Conservation (phyloP, 2,797 vertebrate species). For the Crotalus adamanteus region DNA sequence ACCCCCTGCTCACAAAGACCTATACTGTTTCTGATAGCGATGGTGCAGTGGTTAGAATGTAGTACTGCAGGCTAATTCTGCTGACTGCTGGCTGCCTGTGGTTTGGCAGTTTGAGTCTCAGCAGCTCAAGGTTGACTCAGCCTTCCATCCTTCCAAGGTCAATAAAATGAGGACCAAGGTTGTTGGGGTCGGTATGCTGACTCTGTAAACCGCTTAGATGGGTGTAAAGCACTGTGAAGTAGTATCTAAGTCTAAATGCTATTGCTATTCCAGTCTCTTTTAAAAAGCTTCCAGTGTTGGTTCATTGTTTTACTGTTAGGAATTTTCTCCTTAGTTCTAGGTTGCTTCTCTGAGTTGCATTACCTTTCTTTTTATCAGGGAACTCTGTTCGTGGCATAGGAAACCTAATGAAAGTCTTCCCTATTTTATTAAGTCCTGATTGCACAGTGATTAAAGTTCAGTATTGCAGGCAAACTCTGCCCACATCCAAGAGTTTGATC, state of each 20-base stretch:
- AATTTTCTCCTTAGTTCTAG: neutral
- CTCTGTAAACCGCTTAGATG: neutral
- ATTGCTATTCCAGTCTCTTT: neutral
- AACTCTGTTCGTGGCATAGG: neutral
- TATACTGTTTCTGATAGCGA: neutral
- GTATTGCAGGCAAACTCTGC: neutral
- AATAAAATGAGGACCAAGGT: neutral
- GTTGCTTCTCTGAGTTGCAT: neutral
- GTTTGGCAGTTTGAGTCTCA: neutral
- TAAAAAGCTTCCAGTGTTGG: neutral
- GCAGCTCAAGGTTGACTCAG: neutral
- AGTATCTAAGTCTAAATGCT: neutral
- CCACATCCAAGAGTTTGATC: neutral
- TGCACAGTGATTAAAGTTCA: neutral
- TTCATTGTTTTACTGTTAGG: neutral
- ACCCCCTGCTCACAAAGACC: neutral
- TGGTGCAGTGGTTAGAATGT: neutral
- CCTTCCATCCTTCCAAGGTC: neutral
- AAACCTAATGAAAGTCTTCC: neutral
- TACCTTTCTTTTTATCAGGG: neutral
- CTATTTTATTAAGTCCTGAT: neutral
- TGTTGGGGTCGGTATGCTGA: neutral
- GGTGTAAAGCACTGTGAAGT: neutral
- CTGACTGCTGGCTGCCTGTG: neutral
- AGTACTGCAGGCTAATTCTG: neutral